These are phyloP conservation scores for Sepiola atlantica DNA, from an alignment of 2,888 invertebrate genomes.

Conservation along the genomic window DNA sequence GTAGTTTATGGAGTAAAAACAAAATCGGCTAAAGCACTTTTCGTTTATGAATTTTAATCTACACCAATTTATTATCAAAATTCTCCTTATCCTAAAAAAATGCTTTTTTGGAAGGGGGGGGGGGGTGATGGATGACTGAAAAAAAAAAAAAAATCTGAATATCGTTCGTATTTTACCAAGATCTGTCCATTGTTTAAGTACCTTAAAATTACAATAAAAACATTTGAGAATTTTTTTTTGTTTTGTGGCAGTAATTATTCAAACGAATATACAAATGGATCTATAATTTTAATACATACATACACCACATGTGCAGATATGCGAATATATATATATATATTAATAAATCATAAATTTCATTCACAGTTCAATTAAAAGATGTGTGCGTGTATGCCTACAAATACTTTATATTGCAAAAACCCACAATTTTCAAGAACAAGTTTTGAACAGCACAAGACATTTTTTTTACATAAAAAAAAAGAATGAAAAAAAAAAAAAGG, in stretches of 20 bases:
- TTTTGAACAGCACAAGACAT: background rate
- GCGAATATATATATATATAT: background rate
- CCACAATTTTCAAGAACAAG: constrained; percentile 7
- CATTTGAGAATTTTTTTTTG: background rate
- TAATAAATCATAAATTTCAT: background rate
- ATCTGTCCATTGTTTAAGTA: background rate
- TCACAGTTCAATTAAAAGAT: background rate
- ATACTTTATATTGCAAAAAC: constrained; percentile 19
- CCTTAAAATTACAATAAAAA: background rate
- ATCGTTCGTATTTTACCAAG: background rate
- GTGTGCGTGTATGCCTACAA: background rate
- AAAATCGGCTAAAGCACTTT: background rate
- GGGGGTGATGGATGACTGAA: background rate
- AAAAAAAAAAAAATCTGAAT: background rate
- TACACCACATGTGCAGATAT: background rate
- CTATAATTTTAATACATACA: constrained; percentile 6
- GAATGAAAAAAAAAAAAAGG: background rate
- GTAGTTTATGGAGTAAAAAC: background rate
- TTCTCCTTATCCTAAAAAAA: background rate
- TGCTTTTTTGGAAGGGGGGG: background rate
- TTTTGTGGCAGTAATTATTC: background rate
- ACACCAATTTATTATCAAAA: background rate
- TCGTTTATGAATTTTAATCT: background rate
- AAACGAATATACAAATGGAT: constrained; percentile 4
- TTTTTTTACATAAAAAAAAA: background rate